phyloP scores from a whole-genome alignment of 2,797 vertebrate species.

The Apodemus agrarius region DNA sequence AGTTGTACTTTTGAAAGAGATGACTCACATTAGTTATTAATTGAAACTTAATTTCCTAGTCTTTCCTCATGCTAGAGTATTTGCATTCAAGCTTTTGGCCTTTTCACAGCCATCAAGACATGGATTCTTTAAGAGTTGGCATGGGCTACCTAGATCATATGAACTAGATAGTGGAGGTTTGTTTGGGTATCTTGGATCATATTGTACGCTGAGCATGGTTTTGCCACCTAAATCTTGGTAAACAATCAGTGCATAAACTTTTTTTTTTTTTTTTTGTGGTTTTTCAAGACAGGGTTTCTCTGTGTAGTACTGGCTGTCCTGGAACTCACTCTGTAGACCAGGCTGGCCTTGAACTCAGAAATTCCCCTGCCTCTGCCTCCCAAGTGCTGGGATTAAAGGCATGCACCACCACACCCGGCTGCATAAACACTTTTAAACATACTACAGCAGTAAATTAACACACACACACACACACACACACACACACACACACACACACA shows the following conservation, averaged over 20 bases:
- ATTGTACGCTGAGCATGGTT: neutral
- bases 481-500: no score
- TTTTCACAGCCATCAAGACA: neutral
- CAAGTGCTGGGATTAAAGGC: no score
- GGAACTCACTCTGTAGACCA: no score
- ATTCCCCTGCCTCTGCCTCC: no score
- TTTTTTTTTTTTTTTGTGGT: no score
- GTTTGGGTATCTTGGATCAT: neutral
- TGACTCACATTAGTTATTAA: neutral
- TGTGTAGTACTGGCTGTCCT: no score
- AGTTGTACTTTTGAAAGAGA: neutral
- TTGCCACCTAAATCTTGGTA: neutral
- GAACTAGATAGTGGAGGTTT: neutral
- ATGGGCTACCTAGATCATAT: neutral
- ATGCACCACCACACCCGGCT: no score
- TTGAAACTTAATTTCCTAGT: neutral
- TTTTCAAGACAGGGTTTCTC: no score
- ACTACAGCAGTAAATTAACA: neutral
- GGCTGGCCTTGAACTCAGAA: no score
- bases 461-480: no score
- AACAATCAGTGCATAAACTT: neutral
- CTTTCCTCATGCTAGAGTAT: neutral
- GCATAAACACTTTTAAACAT: neutral
- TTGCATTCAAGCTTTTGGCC: neutral
- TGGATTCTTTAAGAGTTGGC: neutral